These are phyloP conservation scores for Eulemur macaco DNA, from an alignment of 2,113 vertebrate genomes.

Conservation along the genomic window DNA sequence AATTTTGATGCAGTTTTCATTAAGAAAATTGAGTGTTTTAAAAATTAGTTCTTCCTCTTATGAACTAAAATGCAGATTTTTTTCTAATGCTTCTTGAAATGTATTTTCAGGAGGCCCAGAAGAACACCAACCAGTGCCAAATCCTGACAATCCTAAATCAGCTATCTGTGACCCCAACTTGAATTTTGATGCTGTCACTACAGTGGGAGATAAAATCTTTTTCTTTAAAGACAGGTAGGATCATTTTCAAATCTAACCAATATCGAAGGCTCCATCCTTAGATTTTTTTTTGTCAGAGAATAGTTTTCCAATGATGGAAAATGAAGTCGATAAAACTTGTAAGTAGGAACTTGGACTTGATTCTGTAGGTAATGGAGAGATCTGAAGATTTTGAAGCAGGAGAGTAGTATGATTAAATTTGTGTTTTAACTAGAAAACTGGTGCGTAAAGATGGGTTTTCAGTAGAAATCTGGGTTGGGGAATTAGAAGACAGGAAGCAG, in stretches of 20 bases:
- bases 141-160: slow-evolving; percentile 54
- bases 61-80: neutral
- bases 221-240: slow-evolving; percentile 91
- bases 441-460: neutral
- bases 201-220: slow-evolving; percentile 84
- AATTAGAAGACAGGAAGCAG: neutral
- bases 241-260: neutral
- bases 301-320: neutral
- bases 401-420: neutral
- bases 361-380: neutral
- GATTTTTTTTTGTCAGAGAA: neutral
- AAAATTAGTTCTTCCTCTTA: neutral
- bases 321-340: neutral
- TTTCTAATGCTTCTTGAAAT: slow-evolving; percentile 61
- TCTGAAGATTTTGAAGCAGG: neutral
- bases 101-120: slow-evolving; percentile 69
- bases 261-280: neutral
- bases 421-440: neutral
- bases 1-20: neutral
- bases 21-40: neutral
- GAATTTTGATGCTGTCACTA: slow-evolving; percentile 88
- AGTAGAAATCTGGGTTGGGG: neutral
- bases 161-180: slow-evolving; percentile 80
- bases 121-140: neutral
- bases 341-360: neutral